Base-by-base conservation (phyloP, 1,140 invertebrate species). In the Babylonia areolata region DNA sequence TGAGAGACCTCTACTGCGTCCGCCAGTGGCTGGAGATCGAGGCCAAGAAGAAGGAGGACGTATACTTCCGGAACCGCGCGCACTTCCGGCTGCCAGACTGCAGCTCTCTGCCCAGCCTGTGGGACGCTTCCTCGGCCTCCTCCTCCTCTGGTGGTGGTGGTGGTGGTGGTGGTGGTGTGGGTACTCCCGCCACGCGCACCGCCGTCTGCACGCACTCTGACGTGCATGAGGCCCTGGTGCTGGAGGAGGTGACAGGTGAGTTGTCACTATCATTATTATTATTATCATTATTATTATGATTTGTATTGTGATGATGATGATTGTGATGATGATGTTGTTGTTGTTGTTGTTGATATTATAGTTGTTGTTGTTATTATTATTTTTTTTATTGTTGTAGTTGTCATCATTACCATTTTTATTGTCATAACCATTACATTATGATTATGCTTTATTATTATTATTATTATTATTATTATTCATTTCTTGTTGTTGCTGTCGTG, bases 21-120 rank as follows among this genome's bases (percentile, higher is more conserved):
- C 97, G 97, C 91, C 97, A 98, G 92, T 99, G 98, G 98, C 96
- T 97, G 31, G 93, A 97, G 46, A 96, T 98, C 85, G 97, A 98
- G 94, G 97, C 97, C 89, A 97, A 98, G 93, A 98, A 97, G 93
- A 96, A 96, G 85, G 95, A 96, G 81, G 96, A 96, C 20, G 96
- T 97, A 83, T 96, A 95, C 92, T 96, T 97, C 87, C 96, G 97
- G 94, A 96, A 96, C 28, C 95, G 97, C 88, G 97, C 97, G 1
- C 97, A 98, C 93, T 98, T 99, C 94, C 95, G 96, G 46, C 95
- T 99, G 82, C 98, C 98, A 17, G 96, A 97, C 90, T 99, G 98
- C 95, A 96, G 97, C 84, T 94, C 95, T 12, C 94, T 99, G 86
- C 97, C 97, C 92, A 89, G 90, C 51, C 89, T 88, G 69, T 83